Evolutionary conservation across 2,113 vertebrate species (phyloP).

Genomic region (Donacobius atricapilla): DNA sequence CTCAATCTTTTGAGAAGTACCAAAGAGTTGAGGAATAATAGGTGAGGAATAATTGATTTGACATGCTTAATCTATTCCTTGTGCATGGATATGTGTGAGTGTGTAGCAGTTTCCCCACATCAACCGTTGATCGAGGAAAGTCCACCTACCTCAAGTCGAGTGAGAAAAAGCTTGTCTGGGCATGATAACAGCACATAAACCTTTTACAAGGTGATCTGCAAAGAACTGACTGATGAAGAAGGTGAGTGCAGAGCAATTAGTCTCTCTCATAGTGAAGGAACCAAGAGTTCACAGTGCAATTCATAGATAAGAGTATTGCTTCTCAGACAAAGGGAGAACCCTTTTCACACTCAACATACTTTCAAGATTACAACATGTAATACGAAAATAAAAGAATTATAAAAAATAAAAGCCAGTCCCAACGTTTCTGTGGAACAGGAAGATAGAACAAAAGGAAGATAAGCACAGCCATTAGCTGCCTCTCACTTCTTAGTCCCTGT

Average conservation of each 20-base stretch:
- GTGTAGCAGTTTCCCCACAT: background rate
- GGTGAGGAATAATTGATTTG: background rate
- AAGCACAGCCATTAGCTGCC: background rate
- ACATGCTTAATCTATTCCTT: background rate
- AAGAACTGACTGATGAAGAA: background rate
- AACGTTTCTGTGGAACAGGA: background rate
- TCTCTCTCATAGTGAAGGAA: background rate
- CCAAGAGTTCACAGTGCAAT: background rate
- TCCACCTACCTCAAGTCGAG: background rate
- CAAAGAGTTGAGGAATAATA: background rate
- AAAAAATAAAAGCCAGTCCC: background rate
- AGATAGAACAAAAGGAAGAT: background rate
- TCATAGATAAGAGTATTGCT: background rate
- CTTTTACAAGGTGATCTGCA: background rate
- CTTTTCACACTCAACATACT: background rate
- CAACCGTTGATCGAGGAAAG: accelerated
- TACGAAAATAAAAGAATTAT: background rate
- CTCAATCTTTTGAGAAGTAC: background rate
- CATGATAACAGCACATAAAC: background rate
- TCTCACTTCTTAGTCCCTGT: background rate
- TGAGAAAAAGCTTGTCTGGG: background rate
- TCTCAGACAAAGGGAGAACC: background rate
- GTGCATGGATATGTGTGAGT: background rate
- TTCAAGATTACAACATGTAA: background rate
- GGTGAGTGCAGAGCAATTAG: background rate